phyloP scores from a whole-genome alignment of 2,113 vertebrate genomes.

The Holacanthus passer region DNA sequence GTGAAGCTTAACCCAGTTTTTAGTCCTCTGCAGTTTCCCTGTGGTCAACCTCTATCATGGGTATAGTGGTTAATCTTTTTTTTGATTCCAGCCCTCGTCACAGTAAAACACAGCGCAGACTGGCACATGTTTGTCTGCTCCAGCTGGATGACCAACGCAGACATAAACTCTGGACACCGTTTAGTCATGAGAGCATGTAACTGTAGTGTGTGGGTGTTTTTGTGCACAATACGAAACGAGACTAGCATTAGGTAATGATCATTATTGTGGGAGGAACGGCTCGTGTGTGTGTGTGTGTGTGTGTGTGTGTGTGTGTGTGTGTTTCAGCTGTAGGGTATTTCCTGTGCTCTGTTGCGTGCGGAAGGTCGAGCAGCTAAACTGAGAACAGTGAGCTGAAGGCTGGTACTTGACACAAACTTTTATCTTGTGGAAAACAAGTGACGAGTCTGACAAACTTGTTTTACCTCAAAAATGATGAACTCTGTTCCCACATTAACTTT shows the following conservation, averaged over 20 bases:
- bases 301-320: not conserved
- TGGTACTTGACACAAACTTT: not conserved
- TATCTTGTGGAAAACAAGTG: not conserved
- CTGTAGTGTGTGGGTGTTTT: not conserved
- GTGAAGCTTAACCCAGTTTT: slow-evolving; percentile 5
- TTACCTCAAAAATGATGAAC: not conserved
- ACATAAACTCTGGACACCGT: not conserved
- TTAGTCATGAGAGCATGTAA: not conserved
- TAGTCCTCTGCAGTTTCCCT: not conserved
- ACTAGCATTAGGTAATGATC: slow-evolving; percentile 7
- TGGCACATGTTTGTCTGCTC: too few relatives aligned
- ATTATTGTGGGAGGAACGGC: not conserved
- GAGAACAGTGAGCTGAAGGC: slow-evolving; percentile 7
- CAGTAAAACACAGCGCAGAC: not conserved
- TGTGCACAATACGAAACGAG: not conserved
- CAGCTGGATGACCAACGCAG: too few relatives aligned
- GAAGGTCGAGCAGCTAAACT: slow-evolving; percentile 32
- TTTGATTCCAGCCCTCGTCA: not conserved
- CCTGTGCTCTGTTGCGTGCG: slow-evolving; percentile 62
- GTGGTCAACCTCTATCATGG: slow-evolving; percentile 1
- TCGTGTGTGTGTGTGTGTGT: not conserved
- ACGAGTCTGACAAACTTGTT: not conserved
- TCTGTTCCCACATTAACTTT: not conserved
- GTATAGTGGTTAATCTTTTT: not conserved
- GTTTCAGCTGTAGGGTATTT: slow-evolving; percentile 51